A percentile compares a stretch with the other conserved stretches of the same genome.
phyloP scores from a whole-genome alignment of 1,140 invertebrate species.

The Zaprionus gabonicus region DNA sequence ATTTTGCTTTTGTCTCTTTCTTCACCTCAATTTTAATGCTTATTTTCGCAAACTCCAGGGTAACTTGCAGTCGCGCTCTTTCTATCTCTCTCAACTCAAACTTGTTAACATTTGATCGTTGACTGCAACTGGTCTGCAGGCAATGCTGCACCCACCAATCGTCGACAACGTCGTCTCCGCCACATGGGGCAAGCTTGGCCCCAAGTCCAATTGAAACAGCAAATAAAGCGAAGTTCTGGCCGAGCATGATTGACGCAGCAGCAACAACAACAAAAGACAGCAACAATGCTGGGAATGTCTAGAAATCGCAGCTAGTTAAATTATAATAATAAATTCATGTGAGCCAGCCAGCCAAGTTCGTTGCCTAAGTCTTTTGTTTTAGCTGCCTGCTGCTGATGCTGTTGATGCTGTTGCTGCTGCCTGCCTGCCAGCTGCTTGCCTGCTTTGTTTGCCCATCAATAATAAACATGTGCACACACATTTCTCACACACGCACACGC shows the following conservation, averaged over 20 bases:
- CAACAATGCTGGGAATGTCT: constrained; percentile 78
- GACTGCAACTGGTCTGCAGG: constrained; percentile 13
- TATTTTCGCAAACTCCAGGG: background rate
- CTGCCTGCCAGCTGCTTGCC: background rate
- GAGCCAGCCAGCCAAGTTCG: constrained; percentile 51
- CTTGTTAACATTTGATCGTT: constrained; percentile 38
- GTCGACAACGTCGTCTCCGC: constrained; percentile 4
- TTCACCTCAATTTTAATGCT: background rate
- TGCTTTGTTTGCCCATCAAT: constrained; percentile 46
- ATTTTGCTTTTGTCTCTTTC: background rate
- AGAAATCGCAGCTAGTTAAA: constrained; percentile 71
- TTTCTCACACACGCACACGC: constrained; percentile 41
- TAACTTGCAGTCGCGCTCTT: constrained; percentile 7
- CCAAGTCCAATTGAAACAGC: constrained; percentile 42
- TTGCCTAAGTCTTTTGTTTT: constrained; percentile 62
- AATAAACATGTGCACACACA: constrained; percentile 43
- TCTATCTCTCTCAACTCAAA: background rate
- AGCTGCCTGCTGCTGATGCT: constrained; percentile 4
- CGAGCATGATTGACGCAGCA: constrained; percentile 57
- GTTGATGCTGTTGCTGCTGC: background rate
- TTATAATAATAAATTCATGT: constrained; percentile 59
- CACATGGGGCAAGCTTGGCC: constrained; percentile 40
- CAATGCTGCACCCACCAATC: constrained; percentile 44
- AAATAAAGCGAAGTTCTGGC: constrained; percentile 54
- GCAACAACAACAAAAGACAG: constrained; percentile 22